Evolutionary conservation across 1,140 invertebrate species (phyloP).

Genomic region (Heliconius eleuchia): DNA sequence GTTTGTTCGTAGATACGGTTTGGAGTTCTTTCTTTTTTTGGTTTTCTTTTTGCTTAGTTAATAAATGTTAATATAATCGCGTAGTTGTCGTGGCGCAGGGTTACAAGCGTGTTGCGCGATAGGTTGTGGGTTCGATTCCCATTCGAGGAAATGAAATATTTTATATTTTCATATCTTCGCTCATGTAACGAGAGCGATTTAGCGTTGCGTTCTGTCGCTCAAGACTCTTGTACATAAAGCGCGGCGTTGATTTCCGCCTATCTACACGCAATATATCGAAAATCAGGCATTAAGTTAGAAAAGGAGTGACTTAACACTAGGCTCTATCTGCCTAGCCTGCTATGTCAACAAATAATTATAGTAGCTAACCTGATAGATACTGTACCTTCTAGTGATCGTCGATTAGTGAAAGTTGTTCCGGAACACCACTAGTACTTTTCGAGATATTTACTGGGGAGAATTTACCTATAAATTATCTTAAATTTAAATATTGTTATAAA

Average conservation of each 20-base stretch:
- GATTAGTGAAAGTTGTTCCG: slow-evolving; percentile 4
- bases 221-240: too few relatives aligned
- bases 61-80: neutral
- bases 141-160: too few relatives aligned
- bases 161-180: too few relatives aligned
- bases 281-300: too few relatives aligned
- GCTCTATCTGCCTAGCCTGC: too few relatives aligned
- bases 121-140: too few relatives aligned
- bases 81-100: neutral
- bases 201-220: too few relatives aligned
- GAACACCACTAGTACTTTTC: neutral
- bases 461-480: neutral
- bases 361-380: neutral
- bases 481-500: neutral
- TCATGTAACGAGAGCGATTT: too few relatives aligned
- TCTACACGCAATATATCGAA: too few relatives aligned
- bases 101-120: too few relatives aligned
- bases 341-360: neutral
- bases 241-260: too few relatives aligned
- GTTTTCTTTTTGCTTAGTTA: neutral
- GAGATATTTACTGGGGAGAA: neutral
- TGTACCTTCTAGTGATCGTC: neutral
- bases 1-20: slow-evolving; percentile 2
- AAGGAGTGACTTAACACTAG: too few relatives aligned
- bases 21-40: neutral